Percentiles rank a stretch among this genome's conserved stretches.
Evolutionary conservation across 2,888 invertebrate genomes (phyloP).

Genomic region (Cheilosia pagana): DNA sequence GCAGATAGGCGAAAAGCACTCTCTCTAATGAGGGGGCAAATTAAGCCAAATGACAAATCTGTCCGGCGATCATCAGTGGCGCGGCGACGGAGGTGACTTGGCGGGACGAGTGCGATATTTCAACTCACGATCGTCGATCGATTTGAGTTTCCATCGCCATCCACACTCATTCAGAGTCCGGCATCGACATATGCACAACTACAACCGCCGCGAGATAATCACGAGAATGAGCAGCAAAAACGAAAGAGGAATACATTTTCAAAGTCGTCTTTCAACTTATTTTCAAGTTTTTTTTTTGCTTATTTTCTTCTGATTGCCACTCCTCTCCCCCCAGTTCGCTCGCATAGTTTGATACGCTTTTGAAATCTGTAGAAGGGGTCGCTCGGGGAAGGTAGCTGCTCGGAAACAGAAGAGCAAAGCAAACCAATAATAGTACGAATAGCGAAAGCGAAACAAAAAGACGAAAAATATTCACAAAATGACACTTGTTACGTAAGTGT

Average conservation of each 20-base stretch:
- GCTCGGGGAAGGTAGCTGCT: not conserved
- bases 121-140: slow-evolving; percentile 57
- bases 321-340: not conserved
- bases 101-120: slow-evolving; percentile 46
- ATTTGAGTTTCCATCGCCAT: slow-evolving; percentile 33
- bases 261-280: slow-evolving; percentile 68
- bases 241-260: slow-evolving; percentile 46
- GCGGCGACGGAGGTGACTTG: slow-evolving; percentile 17
- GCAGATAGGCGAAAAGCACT: not conserved
- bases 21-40: slow-evolving; percentile 29
- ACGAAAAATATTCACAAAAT: slow-evolving; percentile 72
- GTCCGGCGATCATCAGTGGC: slow-evolving; percentile 17
- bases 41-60: slow-evolving; percentile 15
- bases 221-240: slow-evolving; percentile 37
- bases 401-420: slow-evolving; percentile 41
- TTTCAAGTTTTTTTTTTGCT: slow-evolving; percentile 27
- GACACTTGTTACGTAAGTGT: slow-evolving; percentile 78
- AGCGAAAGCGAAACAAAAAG: slow-evolving; percentile 56
- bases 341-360: not conserved
- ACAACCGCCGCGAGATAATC: slow-evolving; percentile 20
- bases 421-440: slow-evolving; percentile 52
- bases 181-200: slow-evolving; percentile 1
- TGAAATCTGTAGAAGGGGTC: not conserved
- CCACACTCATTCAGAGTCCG: slow-evolving; percentile 36
- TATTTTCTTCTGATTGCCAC: slow-evolving; percentile 19